A percentile compares a stretch with the other conserved stretches of the same genome.
Conservation (phyloP, 2,888 invertebrate species). For the Thymelicus acteon region DNA sequence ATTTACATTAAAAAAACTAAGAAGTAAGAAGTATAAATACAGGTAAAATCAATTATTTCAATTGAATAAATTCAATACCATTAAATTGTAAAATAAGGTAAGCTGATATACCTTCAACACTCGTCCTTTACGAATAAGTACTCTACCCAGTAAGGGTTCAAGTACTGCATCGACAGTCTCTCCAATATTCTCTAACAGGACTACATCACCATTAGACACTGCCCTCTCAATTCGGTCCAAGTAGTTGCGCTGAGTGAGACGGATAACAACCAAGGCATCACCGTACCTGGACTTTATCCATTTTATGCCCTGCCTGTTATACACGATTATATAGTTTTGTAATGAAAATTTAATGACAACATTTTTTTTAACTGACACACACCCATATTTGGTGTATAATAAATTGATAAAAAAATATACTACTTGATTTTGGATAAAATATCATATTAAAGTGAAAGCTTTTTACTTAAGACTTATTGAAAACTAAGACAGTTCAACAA, state of each 20-base stretch:
- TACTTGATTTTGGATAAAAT: too few species aligned
- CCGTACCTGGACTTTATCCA: slow-evolving; percentile 97
- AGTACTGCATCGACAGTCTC: slow-evolving; percentile 96
- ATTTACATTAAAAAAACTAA: not conserved
- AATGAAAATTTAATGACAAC: too few species aligned
- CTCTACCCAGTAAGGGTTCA: slow-evolving; percentile 94
- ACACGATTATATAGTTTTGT: not conserved
- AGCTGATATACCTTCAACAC: slow-evolving; percentile 79
- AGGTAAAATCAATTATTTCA: not conserved
- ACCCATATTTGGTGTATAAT: too few species aligned
- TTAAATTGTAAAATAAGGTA: not conserved
- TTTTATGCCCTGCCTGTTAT: slow-evolving; percentile 92
- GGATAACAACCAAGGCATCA: slow-evolving; percentile 88
- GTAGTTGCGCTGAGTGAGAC: slow-evolving; percentile 92
- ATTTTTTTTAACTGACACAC: too few species aligned
- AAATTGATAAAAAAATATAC: too few species aligned
- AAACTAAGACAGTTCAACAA: too few species aligned
- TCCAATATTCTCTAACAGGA: slow-evolving; percentile 95
- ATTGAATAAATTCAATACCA: too few species aligned
- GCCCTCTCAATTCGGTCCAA: slow-evolving; percentile 92
- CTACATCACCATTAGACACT: slow-evolving; percentile 89
- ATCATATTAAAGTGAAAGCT: too few species aligned
- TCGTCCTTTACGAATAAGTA: slow-evolving; percentile 94
- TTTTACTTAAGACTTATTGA: too few species aligned
- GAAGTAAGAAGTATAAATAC: not conserved